phyloP scores from a whole-genome alignment of 2,888 invertebrate species.

The Drosophila lacicola region DNA sequence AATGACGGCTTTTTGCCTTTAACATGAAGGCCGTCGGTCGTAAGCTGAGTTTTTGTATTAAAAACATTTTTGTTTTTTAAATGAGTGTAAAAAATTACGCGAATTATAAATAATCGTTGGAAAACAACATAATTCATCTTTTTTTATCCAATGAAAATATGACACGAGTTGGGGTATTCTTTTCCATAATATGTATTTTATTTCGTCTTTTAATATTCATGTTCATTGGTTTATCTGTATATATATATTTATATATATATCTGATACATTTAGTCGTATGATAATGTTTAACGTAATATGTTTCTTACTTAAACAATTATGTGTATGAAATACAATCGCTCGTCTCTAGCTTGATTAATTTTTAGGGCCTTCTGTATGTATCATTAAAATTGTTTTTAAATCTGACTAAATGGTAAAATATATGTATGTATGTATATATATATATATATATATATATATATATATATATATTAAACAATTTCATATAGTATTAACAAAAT shows the following conservation, averaged over 20 bases:
- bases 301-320: conserved; percentile 54
- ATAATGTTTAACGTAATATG: conserved; percentile 64
- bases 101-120: too few relatives aligned
- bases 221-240: conserved; percentile 51
- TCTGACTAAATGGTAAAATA: conserved; percentile 70
- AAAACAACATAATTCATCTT: too few relatives aligned
- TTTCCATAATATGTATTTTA: conserved; percentile 49
- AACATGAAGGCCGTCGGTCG: too few relatives aligned
- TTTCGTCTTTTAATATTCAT: conserved; percentile 64
- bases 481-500: conserved; percentile 68
- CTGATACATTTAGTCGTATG: conserved; percentile 54
- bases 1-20: too few relatives aligned
- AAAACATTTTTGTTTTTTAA: too few relatives aligned
- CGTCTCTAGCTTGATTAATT: conserved; percentile 54
- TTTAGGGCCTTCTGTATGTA: conserved; percentile 29
- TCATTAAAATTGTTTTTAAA: conserved; percentile 62
- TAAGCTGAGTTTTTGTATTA: too few relatives aligned
- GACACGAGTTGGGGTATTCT: background rate
- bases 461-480: conserved; percentile 64
- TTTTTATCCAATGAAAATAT: background rate
- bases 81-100: too few relatives aligned
- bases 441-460: conserved; percentile 51
- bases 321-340: conserved; percentile 59
- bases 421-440: conserved; percentile 51
- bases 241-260: conserved; percentile 45